These are phyloP conservation scores for Burhinus oedicnemus DNA, from an alignment of 2,113 vertebrate genomes.

Conservation along the genomic window DNA sequence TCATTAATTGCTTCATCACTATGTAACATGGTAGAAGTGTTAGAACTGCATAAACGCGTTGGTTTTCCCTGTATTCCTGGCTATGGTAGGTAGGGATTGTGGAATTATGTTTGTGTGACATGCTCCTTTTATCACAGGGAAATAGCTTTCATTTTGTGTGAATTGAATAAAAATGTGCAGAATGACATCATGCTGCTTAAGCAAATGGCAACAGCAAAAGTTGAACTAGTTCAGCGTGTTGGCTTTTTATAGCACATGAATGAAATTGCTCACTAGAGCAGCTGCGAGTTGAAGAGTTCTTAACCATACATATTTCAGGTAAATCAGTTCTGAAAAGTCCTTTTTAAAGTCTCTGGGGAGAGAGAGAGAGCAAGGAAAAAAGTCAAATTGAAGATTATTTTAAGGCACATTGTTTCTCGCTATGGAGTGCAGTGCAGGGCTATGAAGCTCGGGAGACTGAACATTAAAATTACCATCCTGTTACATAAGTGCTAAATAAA, in stretches of 20 bases:
- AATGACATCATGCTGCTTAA: background rate
- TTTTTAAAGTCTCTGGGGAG: background rate
- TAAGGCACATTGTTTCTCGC: background rate
- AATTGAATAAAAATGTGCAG: background rate
- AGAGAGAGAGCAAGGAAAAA: background rate
- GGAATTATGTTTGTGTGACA: background rate
- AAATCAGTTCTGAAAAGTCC: constrained; percentile 9
- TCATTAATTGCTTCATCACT: background rate
- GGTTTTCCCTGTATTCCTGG: background rate
- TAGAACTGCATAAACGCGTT: fast-evolving
- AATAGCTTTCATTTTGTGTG: background rate
- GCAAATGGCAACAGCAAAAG: background rate
- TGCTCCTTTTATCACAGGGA: background rate
- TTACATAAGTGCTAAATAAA: constrained; percentile 40
- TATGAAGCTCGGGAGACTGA: background rate
- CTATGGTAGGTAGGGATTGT: background rate
- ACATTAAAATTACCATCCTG: background rate
- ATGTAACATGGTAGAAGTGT: background rate
- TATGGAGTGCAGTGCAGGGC: background rate
- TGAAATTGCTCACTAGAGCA: constrained; percentile 22
- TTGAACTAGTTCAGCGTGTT: background rate
- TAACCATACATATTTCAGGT: background rate
- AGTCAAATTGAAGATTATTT: constrained; percentile 18
- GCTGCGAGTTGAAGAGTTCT: background rate
- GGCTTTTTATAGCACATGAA: constrained; percentile 34